Evolutionary conservation across 2,797 vertebrate genomes (phyloP).

Genomic region (Lerista edwardsae): DNA sequence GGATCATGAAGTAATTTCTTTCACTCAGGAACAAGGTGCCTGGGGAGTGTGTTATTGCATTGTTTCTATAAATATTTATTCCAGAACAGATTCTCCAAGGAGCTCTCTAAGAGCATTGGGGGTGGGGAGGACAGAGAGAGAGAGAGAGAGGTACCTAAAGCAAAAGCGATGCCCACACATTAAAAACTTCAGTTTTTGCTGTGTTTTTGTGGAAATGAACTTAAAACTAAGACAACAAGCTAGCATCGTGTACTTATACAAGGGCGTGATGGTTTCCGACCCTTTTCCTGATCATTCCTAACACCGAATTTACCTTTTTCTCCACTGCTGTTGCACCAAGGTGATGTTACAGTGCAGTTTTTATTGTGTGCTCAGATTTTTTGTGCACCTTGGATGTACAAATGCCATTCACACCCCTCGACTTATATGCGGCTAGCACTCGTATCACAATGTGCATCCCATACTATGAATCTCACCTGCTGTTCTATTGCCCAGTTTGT

Average conservation of each 20-base stretch:
- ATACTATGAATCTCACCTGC: not conserved
- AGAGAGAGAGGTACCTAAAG: not conserved
- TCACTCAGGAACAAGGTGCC: conserved; percentile 5
- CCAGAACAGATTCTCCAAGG: not conserved
- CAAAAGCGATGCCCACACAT: not conserved
- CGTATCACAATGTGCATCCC: not conserved
- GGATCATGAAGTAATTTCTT: conserved; percentile 29
- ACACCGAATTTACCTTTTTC: not conserved
- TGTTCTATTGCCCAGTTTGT: not conserved
- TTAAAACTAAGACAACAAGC: not conserved
- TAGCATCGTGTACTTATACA: not conserved
- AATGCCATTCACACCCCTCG: not conserved
- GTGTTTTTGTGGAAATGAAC: not conserved
- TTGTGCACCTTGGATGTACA: not conserved
- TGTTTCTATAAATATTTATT: conserved; percentile 20
- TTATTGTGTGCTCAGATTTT: not conserved
- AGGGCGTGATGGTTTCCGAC: not conserved
- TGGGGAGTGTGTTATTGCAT: conserved; percentile 10
- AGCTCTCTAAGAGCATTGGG: not conserved
- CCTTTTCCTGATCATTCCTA: not conserved
- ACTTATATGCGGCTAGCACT: not conserved
- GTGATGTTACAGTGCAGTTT: not conserved
- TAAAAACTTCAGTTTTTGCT: not conserved
- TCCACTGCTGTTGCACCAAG: not conserved
- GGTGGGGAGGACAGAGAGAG: not conserved